Base-by-base conservation (phyloP, 1,140 invertebrate species). In the Leptinotarsa lineolata region DNA sequence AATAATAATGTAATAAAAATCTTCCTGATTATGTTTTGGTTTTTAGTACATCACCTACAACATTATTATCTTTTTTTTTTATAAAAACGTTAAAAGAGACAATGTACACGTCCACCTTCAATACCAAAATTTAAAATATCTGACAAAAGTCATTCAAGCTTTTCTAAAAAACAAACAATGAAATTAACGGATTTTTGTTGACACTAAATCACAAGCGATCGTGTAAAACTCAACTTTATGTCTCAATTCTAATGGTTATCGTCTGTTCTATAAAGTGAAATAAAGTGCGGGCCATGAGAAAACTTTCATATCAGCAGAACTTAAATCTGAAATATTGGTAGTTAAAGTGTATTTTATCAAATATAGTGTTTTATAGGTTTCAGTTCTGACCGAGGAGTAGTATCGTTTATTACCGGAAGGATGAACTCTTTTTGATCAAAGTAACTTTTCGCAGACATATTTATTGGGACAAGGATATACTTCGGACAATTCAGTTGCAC, bases 251-350 rank as follows among this genome's bases (percentile, higher is more conserved):
- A 70, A 70, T 63, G 59, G 60, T 63, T 71, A 73, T 73, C 72
- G 64, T 67, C 64, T 67, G 64, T 30, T 71, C 48, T 59, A 54
- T 68, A 71, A 63, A 71, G 60, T 44, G 48, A 63, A 69, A 71
- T 71, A 63, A 63, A 71, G 30, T 24, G 58, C 24, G 65, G 69
- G 61, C 64, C 46, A 68, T 46, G 21, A 65, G 74, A 75, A 75
- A 75, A 75, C 24, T 75, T 75, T 72, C 70, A 75, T 75, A 75
- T 75, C 74, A 75, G 74, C 74, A 75, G 72, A 75, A 75, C 74
- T 73, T 75, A 73, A 75, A 75, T 67, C 71, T 68, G 71, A 75
- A 73, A 75, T 75, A 75, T 75, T 54, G 74, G 70, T 72, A 63
- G 54, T 75, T 75, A 71, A 75, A 75, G 74, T 68, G 71, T 64